Conservation (phyloP, 2,888 invertebrate genomes). For the Oegoconia quadripuncta region DNA sequence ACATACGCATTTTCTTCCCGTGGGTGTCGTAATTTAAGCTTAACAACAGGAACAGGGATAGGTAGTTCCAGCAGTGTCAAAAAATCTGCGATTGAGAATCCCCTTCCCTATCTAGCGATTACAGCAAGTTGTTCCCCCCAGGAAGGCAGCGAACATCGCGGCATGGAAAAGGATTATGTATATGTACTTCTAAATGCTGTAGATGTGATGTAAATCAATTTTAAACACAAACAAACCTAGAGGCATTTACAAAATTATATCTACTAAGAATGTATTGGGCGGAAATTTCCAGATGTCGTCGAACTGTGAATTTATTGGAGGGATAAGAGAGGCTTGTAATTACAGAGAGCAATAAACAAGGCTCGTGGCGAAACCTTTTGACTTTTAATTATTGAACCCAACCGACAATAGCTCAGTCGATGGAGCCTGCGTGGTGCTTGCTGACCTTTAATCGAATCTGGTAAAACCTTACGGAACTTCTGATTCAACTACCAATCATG, state of each 20-base stretch:
- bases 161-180: no score
- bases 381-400: slow-evolving; percentile 60
- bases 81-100: no score
- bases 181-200: no score
- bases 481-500: slow-evolving; percentile 22
- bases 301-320: slow-evolving; percentile 44
- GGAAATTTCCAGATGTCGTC: slow-evolving; percentile 38
- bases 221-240: slow-evolving; percentile 17
- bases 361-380: slow-evolving; percentile 50
- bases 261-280: slow-evolving; percentile 10
- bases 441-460: slow-evolving; percentile 58
- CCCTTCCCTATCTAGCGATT: no score
- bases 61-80: no score
- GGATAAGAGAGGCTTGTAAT: slow-evolving; percentile 44
- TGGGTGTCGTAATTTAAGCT: no score
- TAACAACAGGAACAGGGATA: no score
- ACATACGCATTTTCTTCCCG: no score
- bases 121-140: no score
- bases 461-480: slow-evolving; percentile 45
- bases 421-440: slow-evolving; percentile 32
- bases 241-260: background rate
- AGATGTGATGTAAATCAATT: no score
- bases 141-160: no score
- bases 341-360: slow-evolving; percentile 52
- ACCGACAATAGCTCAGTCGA: slow-evolving; percentile 40